Base-by-base conservation (phyloP, 2,797 vertebrate genomes). In the Microcaecilia unicolor region DNA sequence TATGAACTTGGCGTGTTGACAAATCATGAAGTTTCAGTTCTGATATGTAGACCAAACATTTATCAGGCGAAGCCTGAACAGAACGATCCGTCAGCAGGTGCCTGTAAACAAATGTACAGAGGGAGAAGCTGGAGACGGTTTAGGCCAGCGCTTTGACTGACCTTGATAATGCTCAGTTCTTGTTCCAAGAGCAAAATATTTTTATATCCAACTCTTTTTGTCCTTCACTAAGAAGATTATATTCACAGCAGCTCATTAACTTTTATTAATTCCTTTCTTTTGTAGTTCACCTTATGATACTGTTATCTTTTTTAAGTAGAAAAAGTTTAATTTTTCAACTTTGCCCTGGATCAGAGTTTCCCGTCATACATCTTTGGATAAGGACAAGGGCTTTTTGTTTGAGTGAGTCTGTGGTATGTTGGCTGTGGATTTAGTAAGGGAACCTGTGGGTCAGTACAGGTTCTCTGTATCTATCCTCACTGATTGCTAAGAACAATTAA, bases 311-410 rank as follows among this genome's bases (percentile, higher is more conserved):
- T 76, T 62, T 44, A 62, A 67, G 70, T 70, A 65, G 52, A 35
- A 53, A 58, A 41, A 49, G 52, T 54, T 68, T 80, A 74, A 69
- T 84, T 67, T 79, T 74, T 84, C 74, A 83, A 25, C 37, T 51
- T 4, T 31, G 32, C 15, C 21, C 32, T 12, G 22, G 41, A 37
- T 40, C 33, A 22, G 22, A 14, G 15, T 34, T 39, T 55, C 41
- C 29, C 41, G 48, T 33, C 28, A 26, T 34, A 27, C 22, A 25
- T 35, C 15, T 32, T 39, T 74, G 70, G 80, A 75, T 80, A 80
- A 81, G 71, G 78, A 79, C 76, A 38, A 30, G 67, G 51, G 51
- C 31, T 61, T 40, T 46, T 59, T 35, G 66, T 76, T 68, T 81
- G 71, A 83, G 61, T 73, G 72, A 78, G 23, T 42, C 36, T 47